A percentile compares a stretch with the other conserved stretches of the same genome.
Conservation (phyloP, 1,140 invertebrate genomes). For the Apis florea region DNA sequence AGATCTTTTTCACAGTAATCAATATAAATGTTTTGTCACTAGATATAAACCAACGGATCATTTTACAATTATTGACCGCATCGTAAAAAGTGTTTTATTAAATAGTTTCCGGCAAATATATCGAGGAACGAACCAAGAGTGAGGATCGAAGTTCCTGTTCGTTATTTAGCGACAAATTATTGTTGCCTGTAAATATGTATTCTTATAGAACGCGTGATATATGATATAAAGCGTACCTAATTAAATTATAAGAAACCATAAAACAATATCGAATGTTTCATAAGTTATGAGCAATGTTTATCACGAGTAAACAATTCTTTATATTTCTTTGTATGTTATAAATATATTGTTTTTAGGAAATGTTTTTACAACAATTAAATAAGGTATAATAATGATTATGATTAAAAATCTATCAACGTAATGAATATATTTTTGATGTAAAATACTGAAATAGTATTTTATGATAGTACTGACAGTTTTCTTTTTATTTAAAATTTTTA, state of each 20-base stretch:
- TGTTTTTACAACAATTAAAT: neutral
- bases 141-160: constrained; percentile 20
- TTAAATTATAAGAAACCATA: constrained; percentile 58
- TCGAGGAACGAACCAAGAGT: constrained; percentile 6
- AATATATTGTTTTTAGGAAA: constrained; percentile 5
- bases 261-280: neutral
- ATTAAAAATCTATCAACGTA: constrained; percentile 4
- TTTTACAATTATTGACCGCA: neutral
- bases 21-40: constrained; percentile 31
- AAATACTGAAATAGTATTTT: neutral
- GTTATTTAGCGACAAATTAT: constrained; percentile 40
- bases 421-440: constrained; percentile 3
- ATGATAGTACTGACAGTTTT: neutral
- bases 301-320: neutral
- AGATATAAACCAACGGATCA: neutral
- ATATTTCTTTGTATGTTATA: neutral
- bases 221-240: constrained; percentile 62
- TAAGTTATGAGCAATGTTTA: neutral
- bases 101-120: neutral
- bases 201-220: constrained; percentile 27
- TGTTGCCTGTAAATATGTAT: constrained; percentile 55
- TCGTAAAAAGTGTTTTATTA: constrained; percentile 9
- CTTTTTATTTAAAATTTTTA: neutral
- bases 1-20: constrained; percentile 29
- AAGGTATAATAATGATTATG: neutral